Percentiles rank a stretch among this genome's conserved stretches.
phyloP scores from a whole-genome alignment of 2,888 invertebrate genomes.

The Carabus problematicus region DNA sequence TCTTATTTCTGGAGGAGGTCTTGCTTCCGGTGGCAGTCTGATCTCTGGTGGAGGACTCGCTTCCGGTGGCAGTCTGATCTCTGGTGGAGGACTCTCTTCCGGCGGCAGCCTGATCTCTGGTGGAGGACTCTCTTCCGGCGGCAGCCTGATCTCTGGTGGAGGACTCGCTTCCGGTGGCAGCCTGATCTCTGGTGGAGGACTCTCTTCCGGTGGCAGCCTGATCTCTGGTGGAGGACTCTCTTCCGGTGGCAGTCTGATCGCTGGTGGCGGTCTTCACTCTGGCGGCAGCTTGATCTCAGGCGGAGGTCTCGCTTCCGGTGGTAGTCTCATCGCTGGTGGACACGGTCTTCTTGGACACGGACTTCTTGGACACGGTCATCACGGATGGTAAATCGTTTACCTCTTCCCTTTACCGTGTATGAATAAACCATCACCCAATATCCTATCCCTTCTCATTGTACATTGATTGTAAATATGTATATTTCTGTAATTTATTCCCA shows the following conservation, averaged over 20 bases:
- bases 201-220: slow-evolving; percentile 20
- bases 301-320: slow-evolving; percentile 27
- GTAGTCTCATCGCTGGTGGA: slow-evolving; percentile 13
- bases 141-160: slow-evolving; percentile 26
- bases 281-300: slow-evolving; percentile 15
- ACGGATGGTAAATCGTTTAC: slow-evolving; percentile 31
- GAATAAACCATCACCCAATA: background rate
- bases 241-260: slow-evolving; percentile 21
- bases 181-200: slow-evolving; percentile 20
- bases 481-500: slow-evolving; percentile 34
- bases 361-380: slow-evolving; percentile 33
- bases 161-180: slow-evolving; percentile 22
- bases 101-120: slow-evolving; percentile 23
- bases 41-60: slow-evolving; percentile 20
- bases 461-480: slow-evolving; percentile 39
- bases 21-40: slow-evolving; percentile 16
- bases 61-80: slow-evolving; percentile 14
- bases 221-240: slow-evolving; percentile 19
- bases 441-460: slow-evolving; percentile 18
- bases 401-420: slow-evolving; percentile 11
- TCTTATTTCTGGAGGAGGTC: slow-evolving; percentile 5
- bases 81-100: slow-evolving; percentile 30
- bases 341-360: slow-evolving; percentile 8
- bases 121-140: slow-evolving; percentile 17
- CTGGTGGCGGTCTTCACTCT: slow-evolving; percentile 15